phyloP scores from a whole-genome alignment of 2,113 vertebrate genomes.

The Vanacampus margaritifer region DNA sequence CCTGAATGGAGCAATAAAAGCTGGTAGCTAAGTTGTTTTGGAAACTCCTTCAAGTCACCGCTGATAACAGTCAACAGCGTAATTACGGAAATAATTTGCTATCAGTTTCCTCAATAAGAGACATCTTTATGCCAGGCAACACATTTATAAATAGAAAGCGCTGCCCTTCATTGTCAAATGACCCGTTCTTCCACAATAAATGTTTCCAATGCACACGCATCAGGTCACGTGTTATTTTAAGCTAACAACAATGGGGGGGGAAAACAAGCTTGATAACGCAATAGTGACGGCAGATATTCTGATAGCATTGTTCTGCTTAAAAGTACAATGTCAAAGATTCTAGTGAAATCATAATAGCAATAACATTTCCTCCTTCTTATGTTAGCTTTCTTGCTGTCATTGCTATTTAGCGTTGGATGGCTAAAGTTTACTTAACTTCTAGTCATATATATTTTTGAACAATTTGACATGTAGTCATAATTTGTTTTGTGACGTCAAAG shows the following conservation, averaged over 20 bases:
- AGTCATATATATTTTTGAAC: too few species aligned
- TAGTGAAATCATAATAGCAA: neutral
- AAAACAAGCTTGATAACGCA: neutral
- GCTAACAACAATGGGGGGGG: neutral
- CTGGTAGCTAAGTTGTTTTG: neutral
- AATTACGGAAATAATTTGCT: neutral
- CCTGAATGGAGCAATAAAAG: neutral
- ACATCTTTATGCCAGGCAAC: neutral
- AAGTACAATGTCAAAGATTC: neutral
- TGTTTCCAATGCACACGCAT: neutral
- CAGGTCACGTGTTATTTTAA: neutral
- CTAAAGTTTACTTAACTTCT: too few species aligned
- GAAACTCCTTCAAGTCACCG: neutral
- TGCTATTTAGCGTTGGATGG: too few species aligned
- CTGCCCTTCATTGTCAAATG: neutral
- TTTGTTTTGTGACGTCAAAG: too few species aligned
- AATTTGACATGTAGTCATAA: too few species aligned
- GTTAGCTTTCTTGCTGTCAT: neutral
- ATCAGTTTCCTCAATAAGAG: neutral
- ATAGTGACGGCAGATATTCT: neutral
- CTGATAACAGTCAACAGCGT: neutral
- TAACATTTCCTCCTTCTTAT: neutral
- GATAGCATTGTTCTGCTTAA: neutral
- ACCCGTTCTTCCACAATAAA: neutral
- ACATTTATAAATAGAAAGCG: neutral